Evolutionary conservation across 2,113 vertebrate genomes (phyloP), one percentile per base, ranked within the genome.

Genomic region (Tragelaphus strepsiceros): DNA sequence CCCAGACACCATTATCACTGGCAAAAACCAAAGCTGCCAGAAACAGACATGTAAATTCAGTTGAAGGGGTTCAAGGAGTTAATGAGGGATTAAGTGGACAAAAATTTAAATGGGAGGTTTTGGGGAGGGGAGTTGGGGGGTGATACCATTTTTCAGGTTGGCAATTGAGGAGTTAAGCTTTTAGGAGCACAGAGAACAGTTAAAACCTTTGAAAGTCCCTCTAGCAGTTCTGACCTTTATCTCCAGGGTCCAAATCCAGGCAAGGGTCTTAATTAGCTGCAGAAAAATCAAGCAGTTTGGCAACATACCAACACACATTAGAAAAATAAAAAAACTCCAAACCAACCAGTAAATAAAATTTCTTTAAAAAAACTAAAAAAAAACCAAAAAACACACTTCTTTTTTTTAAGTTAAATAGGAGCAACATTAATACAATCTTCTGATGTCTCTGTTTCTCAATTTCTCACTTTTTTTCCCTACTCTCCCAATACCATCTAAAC

Each of bases 241-340:
- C 96, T 98, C 91, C 58, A 96, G 96, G 97, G 98, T 84, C 96
- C 89, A 93, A 84, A 97, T 84, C 91, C 96, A 98, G 97, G 97
- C 96, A 88, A 95, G 86, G 91, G 96, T 98, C 98, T 96, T 98
- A 97, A 98, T 97, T 97, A 97, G 97, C 91, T 96, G 89, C 83
- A 93, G 97, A 97, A 87, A 91, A 94, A 97, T 97, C 71, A 83
- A 94, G 89, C 95, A 88, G 71, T 92, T 94, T 98, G 98, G 97
- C 95, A 97, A 94, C 53, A 93, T 62, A 97, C 91, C 86, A 94
- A 96, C 81, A 96, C 95, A 94, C 97, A 89, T 94, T 96, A 92
- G 74, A 93, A 96, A 97, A 92, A 94, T 58, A 90, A 92, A 89
- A 62, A 71, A 16, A 26, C 16, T 9, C 43, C 14, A 87, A 90